Evolutionary conservation across 2,113 vertebrate genomes (phyloP).

Genomic region (Cepphus grylle): DNA sequence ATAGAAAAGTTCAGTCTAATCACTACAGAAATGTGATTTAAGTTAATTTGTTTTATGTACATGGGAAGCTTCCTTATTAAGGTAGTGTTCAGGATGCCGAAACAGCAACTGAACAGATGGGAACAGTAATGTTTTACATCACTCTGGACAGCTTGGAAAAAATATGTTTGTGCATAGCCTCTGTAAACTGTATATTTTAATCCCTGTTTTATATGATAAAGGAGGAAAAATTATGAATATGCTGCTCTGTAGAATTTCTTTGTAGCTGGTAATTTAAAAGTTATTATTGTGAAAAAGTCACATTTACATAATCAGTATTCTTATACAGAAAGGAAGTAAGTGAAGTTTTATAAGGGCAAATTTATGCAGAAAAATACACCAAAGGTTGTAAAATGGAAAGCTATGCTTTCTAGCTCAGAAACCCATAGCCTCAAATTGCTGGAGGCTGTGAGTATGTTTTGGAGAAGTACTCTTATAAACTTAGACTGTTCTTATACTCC

Average conservation of each 20-base stretch:
- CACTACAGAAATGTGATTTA: not conserved
- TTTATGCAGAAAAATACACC: not conserved
- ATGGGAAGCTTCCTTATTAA: not conserved
- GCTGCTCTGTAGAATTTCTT: not conserved
- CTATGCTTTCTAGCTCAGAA: not conserved
- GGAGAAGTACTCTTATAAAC: not conserved
- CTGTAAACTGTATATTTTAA: not conserved
- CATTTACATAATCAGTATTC: not conserved
- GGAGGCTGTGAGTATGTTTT: not conserved
- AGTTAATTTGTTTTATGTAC: not conserved
- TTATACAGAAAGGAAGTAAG: not conserved
- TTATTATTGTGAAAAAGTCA: not conserved
- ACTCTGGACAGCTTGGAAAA: not conserved
- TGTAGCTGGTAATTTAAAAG: not conserved
- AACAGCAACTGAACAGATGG: slow-evolving; percentile 28
- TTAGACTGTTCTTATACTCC: not conserved
- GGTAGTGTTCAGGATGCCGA: not conserved
- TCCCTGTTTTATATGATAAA: not conserved
- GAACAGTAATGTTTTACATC: not conserved
- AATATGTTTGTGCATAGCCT: not conserved
- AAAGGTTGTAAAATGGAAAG: not conserved
- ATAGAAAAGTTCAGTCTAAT: not conserved
- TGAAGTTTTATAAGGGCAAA: not conserved
- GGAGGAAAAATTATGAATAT: not conserved
- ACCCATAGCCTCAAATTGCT: not conserved